Evolutionary conservation across 2,888 invertebrate genomes (phyloP).

Genomic region (Ichneumoninae sp.): DNA sequence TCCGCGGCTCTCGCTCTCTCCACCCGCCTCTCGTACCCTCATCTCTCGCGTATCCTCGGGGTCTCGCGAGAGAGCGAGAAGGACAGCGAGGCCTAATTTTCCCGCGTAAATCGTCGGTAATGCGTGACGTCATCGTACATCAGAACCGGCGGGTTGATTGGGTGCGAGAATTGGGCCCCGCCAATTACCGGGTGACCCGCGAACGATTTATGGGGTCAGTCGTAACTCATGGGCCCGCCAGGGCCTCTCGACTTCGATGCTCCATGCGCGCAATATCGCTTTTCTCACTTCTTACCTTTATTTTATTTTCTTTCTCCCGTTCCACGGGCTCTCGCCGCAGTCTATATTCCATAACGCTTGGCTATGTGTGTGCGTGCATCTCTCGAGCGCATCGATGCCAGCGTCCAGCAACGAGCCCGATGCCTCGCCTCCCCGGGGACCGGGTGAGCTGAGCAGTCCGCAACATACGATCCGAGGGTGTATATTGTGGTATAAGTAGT

Average conservation of each 20-base stretch:
- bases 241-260: constrained; percentile 52
- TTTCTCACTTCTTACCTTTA: constrained; percentile 44
- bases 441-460: not conserved
- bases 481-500: constrained; percentile 15
- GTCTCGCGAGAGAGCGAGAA: constrained; percentile 44
- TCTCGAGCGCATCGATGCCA: constrained; percentile 11
- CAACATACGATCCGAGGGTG: constrained; percentile 1
- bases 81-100: constrained; percentile 76
- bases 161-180: constrained; percentile 82
- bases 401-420: not conserved
- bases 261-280: constrained; percentile 41
- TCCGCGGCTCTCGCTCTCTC: constrained; percentile 52
- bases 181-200: constrained; percentile 81
- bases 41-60: constrained; percentile 37
- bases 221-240: constrained; percentile 76
- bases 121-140: constrained; percentile 81
- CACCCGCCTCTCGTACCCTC: constrained; percentile 33
- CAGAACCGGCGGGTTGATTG: constrained; percentile 78
- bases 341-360: constrained; percentile 75
- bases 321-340: constrained; percentile 36
- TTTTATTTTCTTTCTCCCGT: constrained; percentile 58
- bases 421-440: constrained; percentile 23
- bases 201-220: constrained; percentile 81
- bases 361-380: constrained; percentile 49
- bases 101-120: constrained; percentile 80